Evolutionary conservation across 2,113 vertebrate species (phyloP), one percentile per base, ranked within the genome.

Genomic region (Puffinus mauretanicus): DNA sequence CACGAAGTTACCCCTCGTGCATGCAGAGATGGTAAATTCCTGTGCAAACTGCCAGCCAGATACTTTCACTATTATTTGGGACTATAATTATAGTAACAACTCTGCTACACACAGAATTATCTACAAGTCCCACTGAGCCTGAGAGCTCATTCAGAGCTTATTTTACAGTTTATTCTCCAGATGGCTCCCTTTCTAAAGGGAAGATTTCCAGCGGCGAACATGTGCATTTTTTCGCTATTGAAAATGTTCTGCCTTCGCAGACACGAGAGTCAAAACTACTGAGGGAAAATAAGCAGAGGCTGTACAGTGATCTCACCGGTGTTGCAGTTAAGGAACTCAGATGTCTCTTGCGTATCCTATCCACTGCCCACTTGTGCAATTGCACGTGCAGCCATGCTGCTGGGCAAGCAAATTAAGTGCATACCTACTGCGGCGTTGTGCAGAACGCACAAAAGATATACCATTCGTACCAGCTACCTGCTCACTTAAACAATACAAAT

Each of bases 361-460:
- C 46, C 72, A 2, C 29, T 13, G 49, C 30, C 34, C 44, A 3
- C 32, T 6, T 40, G 32, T 30, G 36, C n/a, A 30, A 26, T 4
- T 12, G 10, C 38, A 7, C 1, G 1, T 4, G 60, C 72, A n/a
- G 38, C 27, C 32, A 3, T 2, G 27, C 18, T 51, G 51, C 66
- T 26, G 77, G 21, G 40, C 0, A 5, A 69, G 54, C 42, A 67
- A 40, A 34, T 20, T 2, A 27, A 54, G 19, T 0, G 13, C 30
- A 4, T 3, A 1, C 27, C 17, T 11, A 13, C 6, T 2, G 3
- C 64, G 24, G 46, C 1, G 1, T 8, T 52, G 32, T 24, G 46
- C 57, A 29, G 20, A 67, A 21, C 71, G n/a, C n/a, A n/a, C 49
- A 30, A 22, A 51, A 44, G 66, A 3, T 16, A 29, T 2, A 13